Evolutionary conservation across 2,797 vertebrate species (phyloP).

Genomic region (Champsocephalus esox): DNA sequence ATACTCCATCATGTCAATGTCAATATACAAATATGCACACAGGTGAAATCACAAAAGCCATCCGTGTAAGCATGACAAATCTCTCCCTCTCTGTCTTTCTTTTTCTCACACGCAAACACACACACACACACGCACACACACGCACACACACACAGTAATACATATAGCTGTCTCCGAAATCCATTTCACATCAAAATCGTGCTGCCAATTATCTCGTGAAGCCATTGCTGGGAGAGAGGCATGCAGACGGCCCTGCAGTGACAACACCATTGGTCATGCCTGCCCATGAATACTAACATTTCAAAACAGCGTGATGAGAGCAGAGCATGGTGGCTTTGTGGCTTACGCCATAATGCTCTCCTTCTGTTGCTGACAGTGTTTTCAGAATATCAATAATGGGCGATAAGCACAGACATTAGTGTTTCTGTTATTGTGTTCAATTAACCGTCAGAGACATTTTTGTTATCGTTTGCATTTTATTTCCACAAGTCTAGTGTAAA

Average conservation of each 20-base stretch:
- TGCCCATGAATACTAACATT: slow-evolving; percentile 69
- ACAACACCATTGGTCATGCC: slow-evolving; percentile 70
- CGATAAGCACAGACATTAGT: background rate
- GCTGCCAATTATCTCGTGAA: slow-evolving; percentile 57
- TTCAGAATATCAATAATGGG: background rate
- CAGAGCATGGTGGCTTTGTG: slow-evolving; percentile 22
- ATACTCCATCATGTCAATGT: slow-evolving; percentile 17
- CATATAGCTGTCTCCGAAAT: slow-evolving; percentile 47
- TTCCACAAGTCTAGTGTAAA: background rate
- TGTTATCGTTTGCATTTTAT: background rate
- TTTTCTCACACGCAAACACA: background rate
- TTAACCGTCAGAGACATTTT: background rate
- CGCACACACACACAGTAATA: slow-evolving; percentile 22
- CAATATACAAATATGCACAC: slow-evolving; percentile 12
- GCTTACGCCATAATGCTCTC: slow-evolving; percentile 1
- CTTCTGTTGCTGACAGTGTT: slow-evolving; percentile 7
- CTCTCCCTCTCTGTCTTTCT: background rate
- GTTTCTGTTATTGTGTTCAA: too few relatives aligned
- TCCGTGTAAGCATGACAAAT: slow-evolving; percentile 51
- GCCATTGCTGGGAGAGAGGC: slow-evolving; percentile 37
- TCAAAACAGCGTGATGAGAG: slow-evolving; percentile 31
- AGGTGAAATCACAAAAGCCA: slow-evolving; percentile 32
- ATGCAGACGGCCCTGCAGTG: slow-evolving; percentile 50
- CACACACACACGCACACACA: slow-evolving; percentile 7
- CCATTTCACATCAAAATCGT: slow-evolving; percentile 57